Evolutionary conservation across 2,888 invertebrate genomes (phyloP).

Genomic region (Corbicula japonica): DNA sequence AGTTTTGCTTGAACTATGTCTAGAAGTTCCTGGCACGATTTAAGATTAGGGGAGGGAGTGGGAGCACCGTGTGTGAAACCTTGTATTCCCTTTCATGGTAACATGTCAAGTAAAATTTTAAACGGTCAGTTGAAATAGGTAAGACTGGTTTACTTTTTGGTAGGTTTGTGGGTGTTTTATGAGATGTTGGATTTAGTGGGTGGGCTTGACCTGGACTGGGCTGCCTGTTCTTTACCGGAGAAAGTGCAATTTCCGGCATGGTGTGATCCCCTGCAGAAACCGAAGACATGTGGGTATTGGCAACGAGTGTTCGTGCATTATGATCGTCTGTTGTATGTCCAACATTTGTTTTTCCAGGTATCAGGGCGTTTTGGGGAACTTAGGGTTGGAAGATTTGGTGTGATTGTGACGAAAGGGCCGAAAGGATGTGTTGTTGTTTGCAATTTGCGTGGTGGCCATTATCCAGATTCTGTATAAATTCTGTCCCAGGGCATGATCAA

Average conservation of each 20-base stretch:
- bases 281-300: slow-evolving; percentile 29
- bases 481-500: no score
- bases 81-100: no score
- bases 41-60: not conserved
- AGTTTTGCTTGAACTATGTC: not conserved
- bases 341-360: slow-evolving; percentile 32
- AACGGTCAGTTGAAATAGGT: no score
- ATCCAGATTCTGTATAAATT: no score
- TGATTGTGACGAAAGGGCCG: slow-evolving; percentile 9
- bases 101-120: no score
- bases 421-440: no score
- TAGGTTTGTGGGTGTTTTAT: not conserved
- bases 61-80: no score
- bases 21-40: not conserved
- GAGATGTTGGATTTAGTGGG: not conserved
- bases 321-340: slow-evolving; percentile 28
- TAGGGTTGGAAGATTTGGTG: no score
- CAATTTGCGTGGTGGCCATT: no score
- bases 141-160: no score
- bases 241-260: slow-evolving; percentile 14
- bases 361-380: no score
- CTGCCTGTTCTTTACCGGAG: slow-evolving; percentile 4
- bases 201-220: not conserved
- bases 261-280: slow-evolving; percentile 39
- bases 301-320: slow-evolving; percentile 12